These are phyloP conservation scores for Conus betulinus DNA, from an alignment of 1,140 invertebrate genomes.

Conservation along the genomic window DNA sequence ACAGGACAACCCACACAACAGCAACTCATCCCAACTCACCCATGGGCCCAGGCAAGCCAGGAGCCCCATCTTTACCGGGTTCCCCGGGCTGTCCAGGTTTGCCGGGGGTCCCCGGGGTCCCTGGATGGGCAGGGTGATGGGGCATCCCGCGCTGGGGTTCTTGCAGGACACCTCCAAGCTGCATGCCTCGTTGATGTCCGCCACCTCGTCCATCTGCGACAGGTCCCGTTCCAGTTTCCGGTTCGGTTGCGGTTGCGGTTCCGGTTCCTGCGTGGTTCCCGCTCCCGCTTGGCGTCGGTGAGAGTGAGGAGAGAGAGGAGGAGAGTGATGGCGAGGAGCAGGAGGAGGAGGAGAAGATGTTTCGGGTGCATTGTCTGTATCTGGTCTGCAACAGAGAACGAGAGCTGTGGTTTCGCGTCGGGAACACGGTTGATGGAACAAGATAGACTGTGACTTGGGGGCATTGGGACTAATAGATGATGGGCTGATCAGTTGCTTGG, in stretches of 20 bases:
- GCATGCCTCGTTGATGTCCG: constrained; percentile 48
- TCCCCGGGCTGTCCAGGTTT: constrained; percentile 61
- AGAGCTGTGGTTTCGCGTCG: too few species aligned
- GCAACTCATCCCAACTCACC: constrained; percentile 39
- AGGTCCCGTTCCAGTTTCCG: constrained; percentile 33
- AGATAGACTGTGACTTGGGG: too few species aligned
- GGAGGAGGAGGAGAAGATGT: neutral
- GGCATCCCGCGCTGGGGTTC: constrained; percentile 42
- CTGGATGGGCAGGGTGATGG: constrained; percentile 65
- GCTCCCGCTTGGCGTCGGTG: constrained; percentile 28
- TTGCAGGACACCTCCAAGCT: constrained; percentile 65
- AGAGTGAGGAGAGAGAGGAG: constrained; percentile 25
- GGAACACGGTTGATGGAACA: too few species aligned
- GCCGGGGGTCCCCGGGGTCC: constrained; percentile 64
- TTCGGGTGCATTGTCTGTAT: neutral
- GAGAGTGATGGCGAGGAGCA: neutral
- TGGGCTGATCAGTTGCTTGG: too few species aligned
- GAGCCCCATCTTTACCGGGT: constrained; percentile 58
- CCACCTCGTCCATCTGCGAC: constrained; percentile 23
- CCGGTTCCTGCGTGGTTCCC: constrained; percentile 19
- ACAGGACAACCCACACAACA: too few species aligned
- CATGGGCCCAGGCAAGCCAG: constrained; percentile 58
- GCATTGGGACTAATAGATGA: too few species aligned
- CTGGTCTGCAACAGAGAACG: neutral
- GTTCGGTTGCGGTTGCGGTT: constrained; percentile 40